phyloP scores from a whole-genome alignment of 2,113 vertebrate genomes.

The Athene cunicularia region DNA sequence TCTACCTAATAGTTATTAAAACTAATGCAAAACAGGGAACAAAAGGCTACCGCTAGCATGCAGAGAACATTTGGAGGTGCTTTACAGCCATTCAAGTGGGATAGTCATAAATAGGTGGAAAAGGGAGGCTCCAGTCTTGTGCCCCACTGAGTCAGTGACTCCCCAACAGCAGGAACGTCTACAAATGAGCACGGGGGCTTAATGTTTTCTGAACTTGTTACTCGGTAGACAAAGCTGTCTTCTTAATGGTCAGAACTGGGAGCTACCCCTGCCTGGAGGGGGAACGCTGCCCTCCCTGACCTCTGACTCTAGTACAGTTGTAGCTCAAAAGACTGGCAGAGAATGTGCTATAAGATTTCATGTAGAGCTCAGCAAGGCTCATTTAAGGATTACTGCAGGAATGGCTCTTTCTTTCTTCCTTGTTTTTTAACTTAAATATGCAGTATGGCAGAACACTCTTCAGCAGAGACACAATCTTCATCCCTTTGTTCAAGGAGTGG shows the following conservation, averaged over 20 bases:
- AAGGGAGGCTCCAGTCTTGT: not conserved
- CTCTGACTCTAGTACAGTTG: not conserved
- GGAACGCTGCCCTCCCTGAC: not conserved
- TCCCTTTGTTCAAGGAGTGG: not conserved
- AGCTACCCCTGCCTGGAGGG: not conserved
- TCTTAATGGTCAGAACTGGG: not conserved
- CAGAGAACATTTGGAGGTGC: not conserved
- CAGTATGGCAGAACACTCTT: not conserved
- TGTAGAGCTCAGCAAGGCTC: not conserved
- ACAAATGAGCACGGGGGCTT: not conserved
- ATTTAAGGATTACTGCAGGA: not conserved
- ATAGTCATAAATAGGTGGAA: not conserved
- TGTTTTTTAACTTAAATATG: not conserved
- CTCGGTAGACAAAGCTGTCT: not conserved
- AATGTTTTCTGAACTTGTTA: not conserved
- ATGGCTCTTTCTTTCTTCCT: not conserved
- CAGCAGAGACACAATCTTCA: not conserved
- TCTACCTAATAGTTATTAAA: not conserved
- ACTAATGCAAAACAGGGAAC: not conserved
- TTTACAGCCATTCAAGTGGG: not conserved
- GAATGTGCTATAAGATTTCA: not conserved
- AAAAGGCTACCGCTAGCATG: rapidly evolving
- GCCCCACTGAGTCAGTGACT: not conserved
- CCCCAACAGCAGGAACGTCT: not conserved
- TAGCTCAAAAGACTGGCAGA: not conserved